Conservation (phyloP, 2,888 invertebrate species). For the Pomacea canaliculata region DNA sequence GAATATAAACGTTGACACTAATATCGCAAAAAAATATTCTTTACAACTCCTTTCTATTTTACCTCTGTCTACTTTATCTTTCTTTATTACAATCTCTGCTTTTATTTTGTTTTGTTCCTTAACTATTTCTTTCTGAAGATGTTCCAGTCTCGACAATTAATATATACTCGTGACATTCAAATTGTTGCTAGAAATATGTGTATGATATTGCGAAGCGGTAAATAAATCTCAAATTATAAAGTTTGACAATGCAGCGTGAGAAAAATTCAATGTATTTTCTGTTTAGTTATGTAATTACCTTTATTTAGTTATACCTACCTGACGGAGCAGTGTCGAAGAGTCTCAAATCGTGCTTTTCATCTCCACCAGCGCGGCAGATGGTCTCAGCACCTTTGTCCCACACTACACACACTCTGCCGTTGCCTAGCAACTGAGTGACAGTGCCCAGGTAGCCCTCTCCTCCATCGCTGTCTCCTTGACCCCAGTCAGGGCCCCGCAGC, state of each 20-base stretch:
- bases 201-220: too few species aligned
- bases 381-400: slow-evolving; percentile 76
- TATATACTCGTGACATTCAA: not conserved
- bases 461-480: slow-evolving; percentile 7
- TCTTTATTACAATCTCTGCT: too few species aligned
- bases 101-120: too few species aligned
- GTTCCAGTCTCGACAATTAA: too few species aligned
- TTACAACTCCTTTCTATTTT: too few species aligned
- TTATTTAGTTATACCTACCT: slow-evolving; percentile 72
- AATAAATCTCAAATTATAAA: too few species aligned
- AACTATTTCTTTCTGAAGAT: too few species aligned
- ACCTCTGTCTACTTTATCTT: too few species aligned
- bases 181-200: not conserved
- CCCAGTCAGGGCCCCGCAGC: slow-evolving; percentile 19
- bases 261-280: too few species aligned
- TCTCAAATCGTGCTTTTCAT: slow-evolving; percentile 82
- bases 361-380: slow-evolving; percentile 83
- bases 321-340: slow-evolving; percentile 86
- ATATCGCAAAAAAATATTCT: not conserved
- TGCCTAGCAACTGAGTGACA: slow-evolving; percentile 5
- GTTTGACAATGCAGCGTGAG: too few species aligned
- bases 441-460: slow-evolving; percentile 19
- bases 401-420: slow-evolving; percentile 73
- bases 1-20: not conserved
- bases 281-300: too few species aligned